These are phyloP conservation scores for Amorpha juglandis DNA, from an alignment of 2,888 invertebrate genomes.

Conservation along the genomic window DNA sequence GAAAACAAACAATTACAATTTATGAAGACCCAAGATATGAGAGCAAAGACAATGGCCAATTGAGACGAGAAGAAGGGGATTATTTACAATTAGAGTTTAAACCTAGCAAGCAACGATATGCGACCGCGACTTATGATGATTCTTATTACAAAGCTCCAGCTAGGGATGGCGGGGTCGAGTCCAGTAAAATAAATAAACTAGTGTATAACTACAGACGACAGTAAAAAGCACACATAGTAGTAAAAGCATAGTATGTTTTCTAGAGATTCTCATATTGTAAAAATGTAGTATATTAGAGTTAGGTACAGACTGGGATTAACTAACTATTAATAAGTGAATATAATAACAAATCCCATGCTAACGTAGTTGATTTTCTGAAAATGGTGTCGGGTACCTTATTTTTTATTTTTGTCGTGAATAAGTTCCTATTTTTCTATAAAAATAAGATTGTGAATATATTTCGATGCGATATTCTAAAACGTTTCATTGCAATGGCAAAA, in stretches of 20 bases:
- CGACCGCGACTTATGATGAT: slow-evolving; percentile 69
- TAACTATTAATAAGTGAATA: background rate
- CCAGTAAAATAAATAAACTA: slow-evolving; percentile 79
- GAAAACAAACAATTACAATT: slow-evolving; percentile 80
- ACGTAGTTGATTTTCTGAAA: slow-evolving; percentile 38
- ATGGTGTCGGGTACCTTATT: slow-evolving; percentile 48
- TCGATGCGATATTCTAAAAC: background rate
- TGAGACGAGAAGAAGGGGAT: slow-evolving; percentile 73
- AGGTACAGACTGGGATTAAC: background rate
- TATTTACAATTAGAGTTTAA: slow-evolving; percentile 73
- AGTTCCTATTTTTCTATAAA: background rate
- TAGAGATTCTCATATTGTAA: no score
- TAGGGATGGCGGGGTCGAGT: slow-evolving; percentile 65
- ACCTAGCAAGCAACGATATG: slow-evolving; percentile 75
- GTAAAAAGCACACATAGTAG: slow-evolving; percentile 38
- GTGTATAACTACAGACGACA: slow-evolving; percentile 80
- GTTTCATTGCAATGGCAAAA: slow-evolving; percentile 22
- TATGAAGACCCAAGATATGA: slow-evolving; percentile 80
- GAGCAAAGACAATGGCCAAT: slow-evolving; percentile 67
- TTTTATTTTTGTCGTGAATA: background rate
- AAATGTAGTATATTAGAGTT: no score
- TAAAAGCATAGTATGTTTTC: no score
- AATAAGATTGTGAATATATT: background rate
- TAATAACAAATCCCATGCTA: background rate
- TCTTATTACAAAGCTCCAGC: slow-evolving; percentile 67